Base-by-base conservation (phyloP, 2,888 invertebrate genomes). In the Bimastos eiseni region DNA sequence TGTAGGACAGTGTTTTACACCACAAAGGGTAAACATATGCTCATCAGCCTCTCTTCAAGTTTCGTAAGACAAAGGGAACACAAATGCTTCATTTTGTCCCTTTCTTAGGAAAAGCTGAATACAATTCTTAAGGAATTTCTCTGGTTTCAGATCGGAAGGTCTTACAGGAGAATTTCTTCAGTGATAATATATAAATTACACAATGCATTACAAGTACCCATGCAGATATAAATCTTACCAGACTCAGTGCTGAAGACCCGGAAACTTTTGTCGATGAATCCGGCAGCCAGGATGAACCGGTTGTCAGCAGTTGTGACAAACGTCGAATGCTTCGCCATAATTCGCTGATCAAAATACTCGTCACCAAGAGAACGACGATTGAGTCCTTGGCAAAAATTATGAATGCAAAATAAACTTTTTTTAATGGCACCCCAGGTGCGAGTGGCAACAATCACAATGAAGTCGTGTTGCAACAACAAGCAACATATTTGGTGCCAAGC, bases 181-280 rank as follows among this genome's bases (percentile, higher is more conserved):
- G 49, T 49, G 24, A 11, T 11, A 49, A 49, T 49, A 24, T 24
- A 49, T 49, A 49, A 49, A 49, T 49, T 49, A 49, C 24, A 24
- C 49, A 49, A 49, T 4, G 24, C 49, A 49, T 49, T 2, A 49
- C 4, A 49, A 49, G 24, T 24, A 49, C 24, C 21, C 21, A 6
- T n/a, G n/a, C 30, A 30, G 11, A 36, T n/a, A 17, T 70, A 70
- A n/a, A 30, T 34, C 86, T 86, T 21, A 98, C 98, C 98, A 91
- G 98, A 97, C 94, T 99, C 99, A 0, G 99, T 98, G 89, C 98
- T 98, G 95, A 99, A 99, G 34, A 99, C 98, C 17, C 99, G 96
- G 96, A 99, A 99, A 95, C 98, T 98, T 95, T 99, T 99, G 95
- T 99, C 99, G 98, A 99, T 99, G 96, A 99, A 99, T 90, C 99